phyloP scores from a whole-genome alignment of 2,113 vertebrate genomes.

The Antechinus flavipes region DNA sequence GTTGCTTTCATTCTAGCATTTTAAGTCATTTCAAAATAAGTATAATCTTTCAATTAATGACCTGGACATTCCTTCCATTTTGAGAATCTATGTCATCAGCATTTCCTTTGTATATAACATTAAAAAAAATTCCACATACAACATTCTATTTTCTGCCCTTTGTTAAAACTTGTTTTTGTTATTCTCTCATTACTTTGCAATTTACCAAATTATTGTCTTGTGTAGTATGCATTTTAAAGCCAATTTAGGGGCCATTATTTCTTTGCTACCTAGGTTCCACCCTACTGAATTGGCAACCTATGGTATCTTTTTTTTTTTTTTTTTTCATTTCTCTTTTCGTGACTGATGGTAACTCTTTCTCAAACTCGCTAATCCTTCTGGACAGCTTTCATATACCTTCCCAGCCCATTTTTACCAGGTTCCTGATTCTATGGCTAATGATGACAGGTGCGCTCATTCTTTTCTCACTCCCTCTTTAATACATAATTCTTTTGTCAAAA shows the following conservation, averaged over 20 bases:
- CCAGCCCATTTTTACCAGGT: neutral
- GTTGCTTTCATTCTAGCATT: neutral
- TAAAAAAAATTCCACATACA: neutral
- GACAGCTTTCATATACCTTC: rapidly evolving
- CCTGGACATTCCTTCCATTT: neutral
- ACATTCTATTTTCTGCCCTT: neutral
- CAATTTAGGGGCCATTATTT: neutral
- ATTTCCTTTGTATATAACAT: neutral
- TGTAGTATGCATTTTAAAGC: neutral
- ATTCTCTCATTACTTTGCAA: neutral
- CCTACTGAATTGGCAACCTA: no score
- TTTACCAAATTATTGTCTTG: neutral
- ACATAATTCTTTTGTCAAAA: neutral
- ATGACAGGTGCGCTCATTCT: neutral
- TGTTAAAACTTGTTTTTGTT: neutral
- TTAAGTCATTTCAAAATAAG: neutral
- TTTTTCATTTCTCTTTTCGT: neutral
- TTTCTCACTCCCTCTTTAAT: neutral
- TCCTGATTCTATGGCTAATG: neutral
- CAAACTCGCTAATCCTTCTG: neutral
- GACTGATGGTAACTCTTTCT: neutral
- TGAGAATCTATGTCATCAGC: neutral
- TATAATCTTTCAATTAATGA: neutral
- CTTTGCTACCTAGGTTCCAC: neutral
- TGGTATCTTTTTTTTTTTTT: neutral